These are phyloP conservation scores for Drosophila pectinifera DNA, from an alignment of 1,140 invertebrate species.

Conservation along the genomic window DNA sequence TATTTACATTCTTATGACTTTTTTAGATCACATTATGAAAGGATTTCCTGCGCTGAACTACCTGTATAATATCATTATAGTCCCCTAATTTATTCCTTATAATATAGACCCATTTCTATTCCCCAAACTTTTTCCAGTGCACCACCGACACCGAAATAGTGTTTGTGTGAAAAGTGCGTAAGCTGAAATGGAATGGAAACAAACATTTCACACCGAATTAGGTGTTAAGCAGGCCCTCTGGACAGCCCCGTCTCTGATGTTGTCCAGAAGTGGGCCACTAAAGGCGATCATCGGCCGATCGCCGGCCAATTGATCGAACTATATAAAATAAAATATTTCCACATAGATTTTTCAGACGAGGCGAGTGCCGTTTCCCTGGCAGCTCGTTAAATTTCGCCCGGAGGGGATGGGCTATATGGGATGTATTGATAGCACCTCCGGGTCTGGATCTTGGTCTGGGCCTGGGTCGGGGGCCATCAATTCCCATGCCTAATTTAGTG, in stretches of 20 bases:
- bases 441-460: neutral
- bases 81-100: too few species aligned
- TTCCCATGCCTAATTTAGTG: conserved; percentile 68
- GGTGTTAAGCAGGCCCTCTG: conserved; percentile 66
- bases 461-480: conserved; percentile 45
- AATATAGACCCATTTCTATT: too few species aligned
- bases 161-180: conserved; percentile 75
- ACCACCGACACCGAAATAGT: neutral
- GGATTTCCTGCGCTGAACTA: too few species aligned
- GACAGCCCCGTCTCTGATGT: conserved; percentile 48
- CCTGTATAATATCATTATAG: too few species aligned
- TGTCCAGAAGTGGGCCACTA: conserved; percentile 58
- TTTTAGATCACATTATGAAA: too few species aligned
- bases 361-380: conserved; percentile 47
- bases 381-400: conserved; percentile 58
- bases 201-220: conserved; percentile 71
- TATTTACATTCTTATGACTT: too few species aligned
- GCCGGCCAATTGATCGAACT: conserved; percentile 60
- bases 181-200: conserved; percentile 61
- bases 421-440: conserved; percentile 22
- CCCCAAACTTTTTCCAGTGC: neutral
- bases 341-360: conserved; percentile 68
- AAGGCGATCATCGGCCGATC: conserved; percentile 13
- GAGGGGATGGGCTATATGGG: conserved; percentile 5
- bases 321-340: conserved; percentile 82